Evolutionary conservation across 2,797 vertebrate genomes (phyloP), one percentile per base, ranked within the genome.

Genomic region (Crenichthys baileyi): DNA sequence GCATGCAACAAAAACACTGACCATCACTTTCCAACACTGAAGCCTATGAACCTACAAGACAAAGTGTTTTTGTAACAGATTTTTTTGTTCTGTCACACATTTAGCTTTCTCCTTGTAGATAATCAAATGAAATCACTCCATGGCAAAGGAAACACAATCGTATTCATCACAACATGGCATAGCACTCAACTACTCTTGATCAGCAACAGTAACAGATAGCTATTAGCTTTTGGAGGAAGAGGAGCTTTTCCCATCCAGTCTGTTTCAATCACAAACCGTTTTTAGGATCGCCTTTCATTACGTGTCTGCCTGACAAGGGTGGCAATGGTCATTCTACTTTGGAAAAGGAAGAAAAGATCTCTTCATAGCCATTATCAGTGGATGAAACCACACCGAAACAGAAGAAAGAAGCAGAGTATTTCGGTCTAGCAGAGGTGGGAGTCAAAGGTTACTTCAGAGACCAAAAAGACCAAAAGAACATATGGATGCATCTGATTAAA

Each of bases 101-200:
- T 88, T 83, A 76, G 67, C 73, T 87, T 90, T 84, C 79, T 86
- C 79, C 87, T 73, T 80, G 82, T 48, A 86, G 74, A 73, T 75
- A 26, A 61, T 81, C 44, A 79, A 83, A 79, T 76, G 48, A 91
- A 91, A 83, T 56, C 72, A 78, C 48, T 80, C 55, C 15, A 39
- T 67, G 72, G 46, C 65, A 85, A 63, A 83, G 78, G 76, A 75
- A 84, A 81, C 58, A 29, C 41, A 77, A 26, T 70, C 13, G 41
- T 70, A 26, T 70, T 48, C 8, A n/a, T 70, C 67, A 70, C 67
- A 70, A 70, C 67, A 70, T 46, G 41, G 67, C 41, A 7, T 6
- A 70, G 24, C 67, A 70, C 67, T 70, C 41, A 70, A 48, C 41
- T 70, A 70, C 67, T 70, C 13, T 26, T 70, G 67, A 5, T n/a